A percentile compares a stretch with the other conserved stretches of the same genome.
Conservation (phyloP, 2,888 invertebrate species). For the Acronicta aceris region DNA sequence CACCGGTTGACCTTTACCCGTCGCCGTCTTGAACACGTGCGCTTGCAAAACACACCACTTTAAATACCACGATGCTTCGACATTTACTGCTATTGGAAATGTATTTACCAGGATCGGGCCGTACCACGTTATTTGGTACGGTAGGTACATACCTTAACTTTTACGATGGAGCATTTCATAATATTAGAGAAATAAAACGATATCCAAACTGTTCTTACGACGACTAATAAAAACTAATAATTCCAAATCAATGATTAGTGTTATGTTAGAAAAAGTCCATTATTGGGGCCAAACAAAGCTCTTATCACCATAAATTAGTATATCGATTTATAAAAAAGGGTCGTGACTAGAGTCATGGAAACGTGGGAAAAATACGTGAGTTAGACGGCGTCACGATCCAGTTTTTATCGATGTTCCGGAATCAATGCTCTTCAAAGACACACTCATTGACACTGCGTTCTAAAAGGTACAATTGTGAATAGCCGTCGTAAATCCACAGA, state of each 20-base stretch:
- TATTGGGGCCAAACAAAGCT: conserved; percentile 38
- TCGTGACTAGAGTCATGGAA: conserved; percentile 70
- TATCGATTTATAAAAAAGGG: conserved; percentile 56
- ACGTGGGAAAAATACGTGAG: conserved; percentile 79
- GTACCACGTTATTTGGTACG: conserved; percentile 1
- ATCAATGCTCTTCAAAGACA: conserved; percentile 50
- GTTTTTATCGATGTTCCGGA: conserved; percentile 73
- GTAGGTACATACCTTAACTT: conserved; percentile 14
- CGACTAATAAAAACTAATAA: background rate
- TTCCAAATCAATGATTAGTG: background rate
- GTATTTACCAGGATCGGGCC: conserved; percentile 32
- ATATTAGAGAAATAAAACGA: background rate
- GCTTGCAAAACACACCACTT: conserved; percentile 67
- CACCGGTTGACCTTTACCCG: conserved; percentile 78
- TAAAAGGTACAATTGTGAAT: conserved; percentile 34
- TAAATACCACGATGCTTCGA: conserved; percentile 62
- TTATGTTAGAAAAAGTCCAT: conserved; percentile 14
- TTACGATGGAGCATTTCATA: background rate
- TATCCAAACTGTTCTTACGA: too few species aligned
- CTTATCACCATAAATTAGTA: conserved; percentile 55
- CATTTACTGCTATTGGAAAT: conserved; percentile 59
- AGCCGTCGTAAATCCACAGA: conserved; percentile 28
- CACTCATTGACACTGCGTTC: conserved; percentile 28
- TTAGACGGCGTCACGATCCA: conserved; percentile 69
- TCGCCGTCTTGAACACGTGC: conserved; percentile 72